A percentile compares a stretch with the other conserved stretches of the same genome.
Evolutionary conservation across 2,113 vertebrate genomes (phyloP).

Genomic region (Odocoileus virginianus): DNA sequence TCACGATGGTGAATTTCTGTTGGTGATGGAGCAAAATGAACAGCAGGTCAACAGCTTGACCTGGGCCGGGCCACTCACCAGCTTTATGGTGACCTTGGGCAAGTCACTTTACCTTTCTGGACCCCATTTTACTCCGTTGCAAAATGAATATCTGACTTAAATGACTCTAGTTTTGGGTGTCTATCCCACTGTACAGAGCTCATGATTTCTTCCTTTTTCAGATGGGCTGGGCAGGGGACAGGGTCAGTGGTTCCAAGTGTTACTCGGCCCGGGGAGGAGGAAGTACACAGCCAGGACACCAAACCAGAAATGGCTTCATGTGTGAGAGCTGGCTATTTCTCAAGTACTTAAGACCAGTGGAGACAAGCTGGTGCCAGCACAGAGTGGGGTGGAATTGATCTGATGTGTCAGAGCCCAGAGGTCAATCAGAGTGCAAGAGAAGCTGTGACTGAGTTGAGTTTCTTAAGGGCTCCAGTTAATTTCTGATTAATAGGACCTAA

Average conservation of each 20-base stretch:
- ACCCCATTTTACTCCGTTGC: neutral
- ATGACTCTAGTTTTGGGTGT: neutral
- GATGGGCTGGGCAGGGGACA: neutral
- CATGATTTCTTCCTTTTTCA: neutral
- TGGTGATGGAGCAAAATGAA: neutral
- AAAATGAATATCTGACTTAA: neutral
- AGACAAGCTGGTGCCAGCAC: slow-evolving; percentile 30
- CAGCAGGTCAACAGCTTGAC: neutral
- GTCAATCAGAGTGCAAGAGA: slow-evolving; percentile 63
- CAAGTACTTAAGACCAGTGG: neutral
- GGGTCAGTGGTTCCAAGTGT: neutral
- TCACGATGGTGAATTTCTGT: neutral
- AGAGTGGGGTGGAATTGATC: slow-evolving; percentile 17
- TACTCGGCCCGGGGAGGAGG: neutral
- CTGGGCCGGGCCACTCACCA: neutral
- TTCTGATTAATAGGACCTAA: neutral
- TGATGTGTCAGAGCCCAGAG: slow-evolving; percentile 59
- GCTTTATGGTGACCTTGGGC: neutral
- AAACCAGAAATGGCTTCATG: slow-evolving; percentile 40
- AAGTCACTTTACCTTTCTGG: neutral
- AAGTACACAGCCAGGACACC: slow-evolving; percentile 30
- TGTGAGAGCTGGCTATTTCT: slow-evolving; percentile 14
- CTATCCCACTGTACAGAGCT: neutral
- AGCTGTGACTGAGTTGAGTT: neutral
- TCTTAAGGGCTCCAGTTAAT: neutral